phyloP scores from a whole-genome alignment of 2,888 invertebrate species.

The Drosophila phalerata region DNA sequence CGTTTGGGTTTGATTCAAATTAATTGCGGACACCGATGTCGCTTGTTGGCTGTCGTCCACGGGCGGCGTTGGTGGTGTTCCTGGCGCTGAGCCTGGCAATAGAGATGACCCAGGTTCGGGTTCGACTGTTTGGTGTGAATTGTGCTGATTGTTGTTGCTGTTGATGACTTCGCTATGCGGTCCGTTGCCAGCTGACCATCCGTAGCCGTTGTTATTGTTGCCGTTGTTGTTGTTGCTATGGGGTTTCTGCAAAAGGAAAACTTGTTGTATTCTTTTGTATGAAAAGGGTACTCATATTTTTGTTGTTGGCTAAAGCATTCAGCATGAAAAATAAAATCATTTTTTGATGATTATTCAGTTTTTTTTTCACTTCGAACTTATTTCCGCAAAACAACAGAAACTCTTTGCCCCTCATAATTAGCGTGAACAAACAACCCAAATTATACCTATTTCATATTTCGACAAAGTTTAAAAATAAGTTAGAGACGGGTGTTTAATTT shows the following conservation, averaged over 20 bases:
- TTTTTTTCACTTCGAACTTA: constrained; percentile 13
- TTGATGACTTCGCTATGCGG: constrained; percentile 47
- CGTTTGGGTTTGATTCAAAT: constrained; percentile 68
- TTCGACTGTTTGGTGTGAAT: constrained; percentile 41
- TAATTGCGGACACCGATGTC: constrained; percentile 65
- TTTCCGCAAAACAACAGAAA: constrained; percentile 20
- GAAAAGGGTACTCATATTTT: constrained; percentile 56
- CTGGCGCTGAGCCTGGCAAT: constrained; percentile 48
- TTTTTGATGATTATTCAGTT: constrained; percentile 64
- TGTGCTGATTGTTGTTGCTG: constrained; percentile 48
- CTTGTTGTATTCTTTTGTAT: constrained; percentile 42
- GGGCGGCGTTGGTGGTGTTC: constrained; percentile 71
- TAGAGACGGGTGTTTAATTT: constrained; percentile 11
- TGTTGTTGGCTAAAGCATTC: constrained; percentile 47
- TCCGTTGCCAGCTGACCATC: constrained; percentile 56
- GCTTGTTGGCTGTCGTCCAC: constrained; percentile 57
- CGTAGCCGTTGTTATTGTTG: constrained; percentile 62
- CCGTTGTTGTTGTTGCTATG: constrained; percentile 54
- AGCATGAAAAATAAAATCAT: constrained; percentile 64
- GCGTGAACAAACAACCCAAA: constrained; percentile 58
- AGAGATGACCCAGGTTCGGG: constrained; percentile 49
- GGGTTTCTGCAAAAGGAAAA: constrained; percentile 70
- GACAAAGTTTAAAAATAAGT: constrained; percentile 21
- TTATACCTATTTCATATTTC: constrained; percentile 45
- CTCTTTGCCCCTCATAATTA: constrained; percentile 53